A percentile compares a stretch with the other conserved stretches of the same genome.
Evolutionary conservation across 1,140 invertebrate species (phyloP).

Genomic region (Cyphomyrmex costatus): DNA sequence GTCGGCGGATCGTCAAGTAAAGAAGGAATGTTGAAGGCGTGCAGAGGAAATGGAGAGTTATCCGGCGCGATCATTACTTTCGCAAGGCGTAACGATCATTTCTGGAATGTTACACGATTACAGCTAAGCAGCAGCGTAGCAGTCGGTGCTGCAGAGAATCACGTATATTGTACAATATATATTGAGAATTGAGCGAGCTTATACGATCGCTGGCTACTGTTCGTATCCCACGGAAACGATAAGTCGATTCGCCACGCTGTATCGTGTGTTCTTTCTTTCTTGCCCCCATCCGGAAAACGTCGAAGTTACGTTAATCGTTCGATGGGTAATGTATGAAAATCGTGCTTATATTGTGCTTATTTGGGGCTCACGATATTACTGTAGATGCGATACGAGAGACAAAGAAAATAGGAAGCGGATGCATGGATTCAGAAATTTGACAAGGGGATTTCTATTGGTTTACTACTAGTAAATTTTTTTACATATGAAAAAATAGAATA

Average conservation of each 20-base stretch:
- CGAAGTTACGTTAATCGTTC: constrained; percentile 59
- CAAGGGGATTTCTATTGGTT: too few species aligned
- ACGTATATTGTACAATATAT: background rate
- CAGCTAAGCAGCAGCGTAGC: background rate
- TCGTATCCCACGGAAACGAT: constrained; percentile 41
- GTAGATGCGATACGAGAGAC: background rate
- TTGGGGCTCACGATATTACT: constrained; percentile 13
- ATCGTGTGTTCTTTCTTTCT: background rate
- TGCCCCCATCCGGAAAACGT: constrained; percentile 23
- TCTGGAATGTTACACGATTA: constrained; percentile 38
- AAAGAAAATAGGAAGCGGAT: constrained; percentile 28
- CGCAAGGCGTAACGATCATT: constrained; percentile 14
- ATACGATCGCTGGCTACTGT: background rate
- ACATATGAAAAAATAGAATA: too few species aligned
- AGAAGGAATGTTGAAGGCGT: background rate
- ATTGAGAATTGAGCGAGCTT: background rate
- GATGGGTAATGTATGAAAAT: constrained; percentile 67
- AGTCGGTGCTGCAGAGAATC: background rate
- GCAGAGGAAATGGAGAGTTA: background rate
- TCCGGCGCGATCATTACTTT: constrained; percentile 20
- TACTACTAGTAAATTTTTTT: too few species aligned
- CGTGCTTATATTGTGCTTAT: constrained; percentile 56
- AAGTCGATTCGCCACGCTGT: constrained; percentile 11
- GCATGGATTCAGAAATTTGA: too few species aligned
- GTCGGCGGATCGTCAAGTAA: background rate